phyloP scores from a whole-genome alignment of 2,797 vertebrate genomes.

The Eospalax fontanierii region DNA sequence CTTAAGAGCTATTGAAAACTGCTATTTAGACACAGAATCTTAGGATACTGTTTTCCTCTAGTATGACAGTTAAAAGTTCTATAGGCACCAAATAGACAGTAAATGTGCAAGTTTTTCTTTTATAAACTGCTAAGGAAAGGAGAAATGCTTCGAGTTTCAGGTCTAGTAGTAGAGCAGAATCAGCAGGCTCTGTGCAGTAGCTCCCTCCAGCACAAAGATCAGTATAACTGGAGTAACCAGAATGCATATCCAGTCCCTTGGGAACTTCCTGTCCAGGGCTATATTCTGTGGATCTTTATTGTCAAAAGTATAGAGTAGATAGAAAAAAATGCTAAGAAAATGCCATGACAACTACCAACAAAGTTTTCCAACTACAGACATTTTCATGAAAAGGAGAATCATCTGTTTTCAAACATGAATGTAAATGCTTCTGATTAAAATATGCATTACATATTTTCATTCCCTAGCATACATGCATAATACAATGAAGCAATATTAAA shows the following conservation, averaged over 20 bases:
- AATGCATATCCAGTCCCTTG: constrained; percentile 91
- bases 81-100: constrained; percentile 91
- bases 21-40: constrained; percentile 86
- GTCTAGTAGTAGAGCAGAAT: constrained; percentile 90
- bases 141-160: constrained; percentile 85
- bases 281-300: constrained; percentile 80
- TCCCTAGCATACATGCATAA: neutral
- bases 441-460: neutral
- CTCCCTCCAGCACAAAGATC: constrained; percentile 90
- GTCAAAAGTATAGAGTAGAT: constrained; percentile 75
- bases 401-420: constrained; percentile 82
- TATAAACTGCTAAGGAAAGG: constrained; percentile 93
- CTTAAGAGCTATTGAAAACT: constrained; percentile 88
- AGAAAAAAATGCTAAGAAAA: constrained; percentile 79
- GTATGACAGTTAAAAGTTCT: constrained; percentile 91
- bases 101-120: constrained; percentile 91
- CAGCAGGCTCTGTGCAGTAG: constrained; percentile 91
- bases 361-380: constrained; percentile 85
- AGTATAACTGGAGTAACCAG: constrained; percentile 89
- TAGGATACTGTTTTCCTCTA: constrained; percentile 91
- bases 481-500: constrained; percentile 50
- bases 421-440: constrained; percentile 36
- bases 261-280: constrained; percentile 80
- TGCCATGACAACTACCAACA: constrained; percentile 86
- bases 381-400: constrained; percentile 79